Conservation (phyloP, 2,888 invertebrate genomes). For the Drosophila robusta region DNA sequence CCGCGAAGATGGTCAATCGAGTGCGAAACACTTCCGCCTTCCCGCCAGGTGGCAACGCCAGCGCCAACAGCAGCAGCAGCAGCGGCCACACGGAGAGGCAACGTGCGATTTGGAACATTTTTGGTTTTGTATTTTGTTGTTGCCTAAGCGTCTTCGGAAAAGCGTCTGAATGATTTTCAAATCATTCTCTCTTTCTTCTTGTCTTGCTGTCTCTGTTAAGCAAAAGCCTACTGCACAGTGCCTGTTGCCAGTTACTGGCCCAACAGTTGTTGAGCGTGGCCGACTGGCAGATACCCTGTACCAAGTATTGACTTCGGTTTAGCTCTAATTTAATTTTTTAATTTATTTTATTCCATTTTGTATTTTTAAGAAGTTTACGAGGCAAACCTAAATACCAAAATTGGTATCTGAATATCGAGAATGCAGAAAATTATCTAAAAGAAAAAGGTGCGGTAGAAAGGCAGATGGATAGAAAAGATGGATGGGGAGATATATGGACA, state of each 20-base stretch:
- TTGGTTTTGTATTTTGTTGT: slow-evolving; percentile 19
- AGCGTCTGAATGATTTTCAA: slow-evolving; percentile 29
- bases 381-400: too few relatives aligned
- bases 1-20: slow-evolving; percentile 88
- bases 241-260: slow-evolving; percentile 20
- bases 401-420: too few relatives aligned
- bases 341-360: too few relatives aligned
- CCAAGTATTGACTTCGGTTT: too few relatives aligned
- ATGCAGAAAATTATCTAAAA: too few relatives aligned
- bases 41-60: slow-evolving; percentile 21
- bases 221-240: slow-evolving; percentile 33
- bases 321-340: too few relatives aligned
- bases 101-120: slow-evolving; percentile 55
- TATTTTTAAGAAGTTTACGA: too few relatives aligned
- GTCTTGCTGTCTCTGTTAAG: slow-evolving; percentile 24
- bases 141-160: slow-evolving; percentile 15
- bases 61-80: slow-evolving; percentile 14
- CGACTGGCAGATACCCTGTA: background rate
- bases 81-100: slow-evolving; percentile 2
- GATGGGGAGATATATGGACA: too few relatives aligned
- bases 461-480: too few relatives aligned
- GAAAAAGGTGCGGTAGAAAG: too few relatives aligned
- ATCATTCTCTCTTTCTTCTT: slow-evolving; percentile 2
- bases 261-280: background rate
- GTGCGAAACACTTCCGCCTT: slow-evolving; percentile 70